Percentiles rank a stretch among this genome's conserved stretches.
Evolutionary conservation across 2,888 invertebrate species (phyloP).

Genomic region (Cheilosia soror): DNA sequence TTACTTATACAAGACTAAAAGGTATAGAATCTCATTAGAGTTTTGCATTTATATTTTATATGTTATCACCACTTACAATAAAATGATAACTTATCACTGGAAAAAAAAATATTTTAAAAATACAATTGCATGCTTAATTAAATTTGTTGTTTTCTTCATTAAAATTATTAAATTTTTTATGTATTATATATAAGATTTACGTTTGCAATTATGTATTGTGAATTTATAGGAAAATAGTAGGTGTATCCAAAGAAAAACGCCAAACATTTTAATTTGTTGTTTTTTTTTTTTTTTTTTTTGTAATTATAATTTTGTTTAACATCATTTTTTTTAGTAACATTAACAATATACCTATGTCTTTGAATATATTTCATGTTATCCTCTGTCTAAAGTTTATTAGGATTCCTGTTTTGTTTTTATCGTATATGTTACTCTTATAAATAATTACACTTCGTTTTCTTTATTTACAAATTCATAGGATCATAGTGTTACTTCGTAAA

Average conservation of each 20-base stretch:
- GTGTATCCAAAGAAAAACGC: conserved; percentile 69
- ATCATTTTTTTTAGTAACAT: conserved; percentile 57
- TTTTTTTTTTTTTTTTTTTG: conserved; percentile 34
- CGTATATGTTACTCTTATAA: conserved; percentile 49
- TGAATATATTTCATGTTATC: conserved; percentile 44
- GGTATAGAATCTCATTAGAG: conserved; percentile 63
- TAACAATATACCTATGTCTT: conserved; percentile 58
- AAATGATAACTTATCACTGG: conserved; percentile 45
- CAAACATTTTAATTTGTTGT: conserved; percentile 54
- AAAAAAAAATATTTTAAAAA: conserved; percentile 50
- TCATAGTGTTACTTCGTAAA: conserved; percentile 42
- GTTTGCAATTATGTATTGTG: conserved; percentile 61
- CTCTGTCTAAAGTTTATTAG: conserved; percentile 48
- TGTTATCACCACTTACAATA: conserved; percentile 26
- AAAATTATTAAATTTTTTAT: conserved; percentile 33
- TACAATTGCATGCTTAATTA: conserved; percentile 33
- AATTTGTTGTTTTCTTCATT: conserved; percentile 38
- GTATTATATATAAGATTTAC: conserved; percentile 46
- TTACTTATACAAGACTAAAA: conserved; percentile 55
- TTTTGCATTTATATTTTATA: conserved; percentile 25
- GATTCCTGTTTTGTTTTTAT: conserved; percentile 40
- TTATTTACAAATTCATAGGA: conserved; percentile 57
- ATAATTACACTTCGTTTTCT: conserved; percentile 51
- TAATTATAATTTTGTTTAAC: conserved; percentile 61
- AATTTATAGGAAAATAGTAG: conserved; percentile 73